Evolutionary conservation across 2,888 invertebrate genomes (phyloP).

Genomic region (Bugula neritina): DNA sequence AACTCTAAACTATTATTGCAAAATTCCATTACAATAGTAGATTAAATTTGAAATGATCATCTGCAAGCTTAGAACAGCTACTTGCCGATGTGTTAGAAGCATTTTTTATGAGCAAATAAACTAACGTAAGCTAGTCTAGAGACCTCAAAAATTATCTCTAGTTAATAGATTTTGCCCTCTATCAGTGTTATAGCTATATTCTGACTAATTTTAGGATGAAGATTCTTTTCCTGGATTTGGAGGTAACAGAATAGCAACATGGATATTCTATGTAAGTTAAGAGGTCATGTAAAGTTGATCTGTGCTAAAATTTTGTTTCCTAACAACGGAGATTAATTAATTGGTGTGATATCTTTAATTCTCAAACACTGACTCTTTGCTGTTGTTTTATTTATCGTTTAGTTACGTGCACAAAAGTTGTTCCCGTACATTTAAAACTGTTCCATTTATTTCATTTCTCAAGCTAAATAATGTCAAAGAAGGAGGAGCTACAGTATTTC

Average conservation of each 20-base stretch:
- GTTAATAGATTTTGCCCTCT: neutral
- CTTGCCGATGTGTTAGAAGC: no score
- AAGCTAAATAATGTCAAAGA: slow-evolving; percentile 91
- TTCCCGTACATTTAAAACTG: neutral
- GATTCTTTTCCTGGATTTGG: neutral
- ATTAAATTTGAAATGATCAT: neutral
- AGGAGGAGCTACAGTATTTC: slow-evolving; percentile 93
- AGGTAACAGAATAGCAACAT: slow-evolving; percentile 30
- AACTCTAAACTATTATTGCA: no score
- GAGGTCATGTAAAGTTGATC: neutral
- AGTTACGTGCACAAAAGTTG: neutral
- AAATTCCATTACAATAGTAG: no score
- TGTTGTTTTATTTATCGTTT: neutral
- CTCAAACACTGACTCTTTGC: no score
- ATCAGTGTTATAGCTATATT: neutral
- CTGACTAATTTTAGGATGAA: neutral
- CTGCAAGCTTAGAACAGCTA: neutral
- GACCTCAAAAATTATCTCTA: neutral
- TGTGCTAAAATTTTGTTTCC: no score
- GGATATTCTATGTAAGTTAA: slow-evolving; percentile 28
- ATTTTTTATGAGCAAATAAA: no score
- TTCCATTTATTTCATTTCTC: slow-evolving; percentile 32
- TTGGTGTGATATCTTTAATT: no score
- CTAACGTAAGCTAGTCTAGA: no score
- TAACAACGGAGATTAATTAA: no score